Evolutionary conservation across 1,140 invertebrate species (phyloP).

Genomic region (Drosophila melanica): DNA sequence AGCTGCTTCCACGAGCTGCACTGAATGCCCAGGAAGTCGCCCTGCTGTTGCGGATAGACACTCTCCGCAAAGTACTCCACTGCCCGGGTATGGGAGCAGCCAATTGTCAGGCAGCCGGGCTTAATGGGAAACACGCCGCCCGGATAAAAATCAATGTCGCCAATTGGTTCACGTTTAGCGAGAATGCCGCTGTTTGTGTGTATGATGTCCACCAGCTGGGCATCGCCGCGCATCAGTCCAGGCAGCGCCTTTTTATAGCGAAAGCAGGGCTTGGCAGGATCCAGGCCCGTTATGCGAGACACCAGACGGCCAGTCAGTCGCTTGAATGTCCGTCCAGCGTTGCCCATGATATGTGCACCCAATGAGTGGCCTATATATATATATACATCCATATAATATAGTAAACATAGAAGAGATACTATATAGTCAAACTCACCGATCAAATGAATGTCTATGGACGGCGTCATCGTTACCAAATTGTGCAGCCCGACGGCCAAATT

Average conservation of each 20-base stretch:
- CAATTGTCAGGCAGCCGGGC: slow-evolving; percentile 85
- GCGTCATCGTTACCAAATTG: slow-evolving; percentile 58
- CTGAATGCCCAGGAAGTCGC: slow-evolving; percentile 60
- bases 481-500: slow-evolving; percentile 62
- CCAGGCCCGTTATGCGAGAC: slow-evolving; percentile 87
- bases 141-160: slow-evolving; percentile 91
- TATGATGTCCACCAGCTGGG: slow-evolving; percentile 88
- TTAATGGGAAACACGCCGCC: slow-evolving; percentile 80
- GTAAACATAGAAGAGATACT: too few relatives aligned
- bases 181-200: slow-evolving; percentile 90
- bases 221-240: slow-evolving; percentile 85
- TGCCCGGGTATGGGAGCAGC: slow-evolving; percentile 87
- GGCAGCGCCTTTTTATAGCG: slow-evolving; percentile 79
- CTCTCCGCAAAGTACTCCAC: slow-evolving; percentile 87
- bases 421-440: slow-evolving; percentile 53
- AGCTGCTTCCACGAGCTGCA: slow-evolving; percentile 63
- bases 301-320: slow-evolving; percentile 73
- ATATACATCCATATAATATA: background rate
- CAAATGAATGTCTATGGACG: slow-evolving; percentile 74
- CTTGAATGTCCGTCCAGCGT: slow-evolving; percentile 84
- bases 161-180: slow-evolving; percentile 82
- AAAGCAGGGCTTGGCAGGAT: slow-evolving; percentile 89
- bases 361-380: slow-evolving; percentile 59
- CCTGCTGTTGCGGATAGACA: slow-evolving; percentile 82
- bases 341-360: slow-evolving; percentile 85